Conservation (phyloP, 1,140 invertebrate species). For the Gryllus bimaculatus region DNA sequence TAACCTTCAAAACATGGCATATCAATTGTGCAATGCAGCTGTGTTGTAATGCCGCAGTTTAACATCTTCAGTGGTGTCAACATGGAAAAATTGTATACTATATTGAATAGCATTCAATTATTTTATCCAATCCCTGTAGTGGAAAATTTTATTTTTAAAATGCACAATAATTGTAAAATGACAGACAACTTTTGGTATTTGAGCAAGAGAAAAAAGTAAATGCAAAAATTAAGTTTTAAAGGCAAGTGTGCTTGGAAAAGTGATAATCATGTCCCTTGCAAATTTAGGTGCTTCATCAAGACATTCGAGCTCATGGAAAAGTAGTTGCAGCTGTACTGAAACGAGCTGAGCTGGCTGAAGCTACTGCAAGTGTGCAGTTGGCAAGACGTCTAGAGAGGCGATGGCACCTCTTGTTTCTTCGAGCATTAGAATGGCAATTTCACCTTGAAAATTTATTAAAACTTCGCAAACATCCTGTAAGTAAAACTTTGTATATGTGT, state of each 20-base stretch:
- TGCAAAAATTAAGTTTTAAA: neutral
- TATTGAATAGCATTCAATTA: no score
- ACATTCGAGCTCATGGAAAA: slow-evolving; percentile 74
- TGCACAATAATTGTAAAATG: no score
- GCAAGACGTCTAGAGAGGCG: slow-evolving; percentile 58
- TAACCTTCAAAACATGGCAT: no score
- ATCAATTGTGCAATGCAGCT: no score
- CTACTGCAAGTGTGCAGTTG: slow-evolving; percentile 26
- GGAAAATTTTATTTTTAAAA: no score
- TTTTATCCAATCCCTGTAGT: no score
- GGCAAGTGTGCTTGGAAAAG: neutral
- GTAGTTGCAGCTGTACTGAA: slow-evolving; percentile 69
- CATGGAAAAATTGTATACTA: no score
- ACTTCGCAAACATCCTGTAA: neutral
- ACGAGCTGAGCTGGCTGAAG: slow-evolving; percentile 52
- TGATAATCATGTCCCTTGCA: neutral
- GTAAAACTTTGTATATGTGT: neutral
- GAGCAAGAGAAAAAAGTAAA: neutral
- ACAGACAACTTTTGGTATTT: neutral
- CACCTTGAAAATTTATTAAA: slow-evolving; percentile 55
- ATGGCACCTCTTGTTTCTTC: slow-evolving; percentile 79
- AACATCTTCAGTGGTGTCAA: no score
- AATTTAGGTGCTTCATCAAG: slow-evolving; percentile 63
- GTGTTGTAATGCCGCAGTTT: no score
- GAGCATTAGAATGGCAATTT: slow-evolving; percentile 82